phyloP scores from a whole-genome alignment of 1,140 invertebrate genomes.

The Micrasema minimum region DNA sequence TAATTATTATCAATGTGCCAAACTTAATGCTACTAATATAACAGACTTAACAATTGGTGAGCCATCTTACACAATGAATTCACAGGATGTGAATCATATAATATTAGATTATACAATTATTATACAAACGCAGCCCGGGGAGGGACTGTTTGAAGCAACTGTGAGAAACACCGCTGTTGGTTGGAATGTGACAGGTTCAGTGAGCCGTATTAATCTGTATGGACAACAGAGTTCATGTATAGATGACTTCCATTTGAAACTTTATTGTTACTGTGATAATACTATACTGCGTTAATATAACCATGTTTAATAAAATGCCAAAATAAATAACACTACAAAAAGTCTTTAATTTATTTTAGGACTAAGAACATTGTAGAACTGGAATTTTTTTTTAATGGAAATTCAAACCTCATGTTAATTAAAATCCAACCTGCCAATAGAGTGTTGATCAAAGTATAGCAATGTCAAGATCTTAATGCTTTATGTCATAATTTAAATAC shows the following conservation, averaged over 20 bases:
- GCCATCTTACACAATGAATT: conserved; percentile 60
- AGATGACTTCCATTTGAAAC: conserved; percentile 77
- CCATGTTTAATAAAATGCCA: background rate
- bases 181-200: conserved; percentile 70
- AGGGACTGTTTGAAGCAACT: conserved; percentile 81
- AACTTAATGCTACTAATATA: conserved; percentile 67
- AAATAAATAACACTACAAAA: conserved; percentile 25
- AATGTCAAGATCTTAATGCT: too few relatives aligned
- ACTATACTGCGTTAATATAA: conserved; percentile 35
- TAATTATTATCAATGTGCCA: conserved; percentile 70
- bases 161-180: conserved; percentile 64
- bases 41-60: conserved; percentile 66
- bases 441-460: too few relatives aligned
- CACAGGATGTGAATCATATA: conserved; percentile 57
- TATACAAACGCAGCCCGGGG: conserved; percentile 74
- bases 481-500: too few relatives aligned
- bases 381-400: too few relatives aligned
- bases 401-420: too few relatives aligned
- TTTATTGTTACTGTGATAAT: conserved; percentile 79
- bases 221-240: conserved; percentile 83
- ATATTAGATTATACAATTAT: conserved; percentile 74
- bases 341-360: conserved; percentile 6
- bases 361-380: background rate
- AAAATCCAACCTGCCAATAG: too few relatives aligned
- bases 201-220: conserved; percentile 86